Conservation (phyloP, 2,888 invertebrate species). For the Mechanitis mazaeus region DNA sequence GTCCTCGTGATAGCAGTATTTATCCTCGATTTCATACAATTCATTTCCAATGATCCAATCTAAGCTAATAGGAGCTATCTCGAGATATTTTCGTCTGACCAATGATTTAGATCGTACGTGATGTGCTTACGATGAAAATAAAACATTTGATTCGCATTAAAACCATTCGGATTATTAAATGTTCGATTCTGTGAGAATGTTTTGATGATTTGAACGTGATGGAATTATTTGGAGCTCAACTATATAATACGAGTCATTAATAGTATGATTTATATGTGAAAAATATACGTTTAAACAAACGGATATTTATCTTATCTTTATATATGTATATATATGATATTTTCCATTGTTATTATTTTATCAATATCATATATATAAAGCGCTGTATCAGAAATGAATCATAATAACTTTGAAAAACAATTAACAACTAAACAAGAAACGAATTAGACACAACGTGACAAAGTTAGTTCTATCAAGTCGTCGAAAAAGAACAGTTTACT, state of each 20-base stretch:
- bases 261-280: no score
- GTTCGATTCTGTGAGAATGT: conserved; percentile 69
- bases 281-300: no score
- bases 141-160: conserved; percentile 72
- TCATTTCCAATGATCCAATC: conserved; percentile 65
- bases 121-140: conserved; percentile 69
- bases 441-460: conserved; percentile 12
- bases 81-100: conserved; percentile 67
- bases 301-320: no score
- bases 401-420: neutral
- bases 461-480: conserved; percentile 61
- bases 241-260: neutral
- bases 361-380: neutral
- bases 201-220: conserved; percentile 56
- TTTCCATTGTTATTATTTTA: neutral
- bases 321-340: neutral
- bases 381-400: no score
- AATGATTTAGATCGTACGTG: conserved; percentile 71
- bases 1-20: conserved; percentile 70
- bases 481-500: conserved; percentile 51
- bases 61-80: conserved; percentile 70
- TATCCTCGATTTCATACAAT: conserved; percentile 70
- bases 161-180: conserved; percentile 71
- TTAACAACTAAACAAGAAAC: neutral
- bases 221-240: conserved; percentile 44